phyloP scores from a whole-genome alignment of 1,140 invertebrate species.

The Zaprionus vittiger region DNA sequence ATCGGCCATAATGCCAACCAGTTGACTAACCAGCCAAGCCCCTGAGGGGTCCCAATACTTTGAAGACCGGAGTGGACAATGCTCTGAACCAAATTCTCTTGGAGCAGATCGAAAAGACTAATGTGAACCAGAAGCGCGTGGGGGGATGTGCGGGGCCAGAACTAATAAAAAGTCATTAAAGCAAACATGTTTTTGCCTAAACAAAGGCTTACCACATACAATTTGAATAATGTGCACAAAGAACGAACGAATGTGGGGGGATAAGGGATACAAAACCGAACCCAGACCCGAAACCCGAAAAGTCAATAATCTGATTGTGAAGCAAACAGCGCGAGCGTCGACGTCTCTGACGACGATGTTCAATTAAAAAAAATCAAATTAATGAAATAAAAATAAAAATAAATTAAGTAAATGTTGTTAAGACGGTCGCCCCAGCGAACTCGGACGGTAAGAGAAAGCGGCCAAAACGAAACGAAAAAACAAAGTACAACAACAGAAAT shows the following conservation, averaged over 20 bases:
- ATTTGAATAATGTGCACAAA: constrained; percentile 71
- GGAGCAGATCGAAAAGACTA: constrained; percentile 10
- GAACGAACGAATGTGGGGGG: constrained; percentile 30
- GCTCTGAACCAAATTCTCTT: constrained; percentile 50
- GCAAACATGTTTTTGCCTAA: constrained; percentile 75
- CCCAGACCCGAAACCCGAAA: constrained; percentile 39
- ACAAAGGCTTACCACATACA: constrained; percentile 71
- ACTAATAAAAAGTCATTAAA: constrained; percentile 81
- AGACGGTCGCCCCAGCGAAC: constrained; percentile 34
- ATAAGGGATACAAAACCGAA: constrained; percentile 6
- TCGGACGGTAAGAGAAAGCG: constrained; percentile 64
- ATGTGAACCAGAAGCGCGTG: background rate
- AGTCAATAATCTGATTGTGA: constrained; percentile 79
- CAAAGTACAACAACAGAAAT: constrained; percentile 49
- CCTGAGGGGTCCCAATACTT: constrained; percentile 38
- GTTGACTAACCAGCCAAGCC: constrained; percentile 59
- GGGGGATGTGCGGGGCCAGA: constrained; percentile 40
- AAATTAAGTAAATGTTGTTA: constrained; percentile 66
- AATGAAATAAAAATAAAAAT: constrained; percentile 80
- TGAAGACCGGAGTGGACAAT: constrained; percentile 28
- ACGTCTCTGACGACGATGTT: constrained; percentile 24
- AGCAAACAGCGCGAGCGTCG: constrained; percentile 19
- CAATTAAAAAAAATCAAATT: constrained; percentile 74
- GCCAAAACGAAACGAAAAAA: constrained; percentile 59
- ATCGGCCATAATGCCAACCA: constrained; percentile 56